A percentile compares a stretch with the other conserved stretches of the same genome.
These are phyloP conservation scores for Zoanthus sociatus DNA, from an alignment of 92 coral and sea anemone species.

Conservation along the genomic window DNA sequence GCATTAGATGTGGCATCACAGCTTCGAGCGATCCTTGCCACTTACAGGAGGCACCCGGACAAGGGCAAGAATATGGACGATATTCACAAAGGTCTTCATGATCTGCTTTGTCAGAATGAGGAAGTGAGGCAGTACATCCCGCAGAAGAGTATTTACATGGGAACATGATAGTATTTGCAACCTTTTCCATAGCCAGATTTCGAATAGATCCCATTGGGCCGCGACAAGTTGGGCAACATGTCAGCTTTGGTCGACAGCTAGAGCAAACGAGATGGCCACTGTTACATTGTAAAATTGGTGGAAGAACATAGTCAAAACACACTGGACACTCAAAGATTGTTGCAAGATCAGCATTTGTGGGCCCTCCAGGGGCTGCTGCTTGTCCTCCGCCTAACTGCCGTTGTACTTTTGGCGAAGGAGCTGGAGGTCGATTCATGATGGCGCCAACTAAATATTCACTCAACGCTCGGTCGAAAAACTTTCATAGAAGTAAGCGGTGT, in stretches of 20 bases:
- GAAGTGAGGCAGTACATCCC: slow-evolving; percentile 91
- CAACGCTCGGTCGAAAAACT: not conserved
- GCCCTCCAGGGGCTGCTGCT: slow-evolving; percentile 75
- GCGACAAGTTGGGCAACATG: slow-evolving; percentile 99
- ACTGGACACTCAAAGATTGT: slow-evolving; percentile 99
- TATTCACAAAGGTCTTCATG: slow-evolving; percentile 99
- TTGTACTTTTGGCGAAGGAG: slow-evolving; percentile 48
- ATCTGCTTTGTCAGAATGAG: slow-evolving; percentile 96
- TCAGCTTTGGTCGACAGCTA: slow-evolving; percentile 97
- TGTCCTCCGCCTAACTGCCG: slow-evolving; percentile 40
- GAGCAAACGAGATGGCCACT: slow-evolving; percentile 99
- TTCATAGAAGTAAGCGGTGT: slow-evolving; percentile 3
- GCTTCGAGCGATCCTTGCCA: slow-evolving; percentile 99
- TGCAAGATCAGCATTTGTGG: slow-evolving; percentile 95
- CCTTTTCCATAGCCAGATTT: slow-evolving; percentile 99
- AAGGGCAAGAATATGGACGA: slow-evolving; percentile 98
- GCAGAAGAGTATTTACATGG: slow-evolving; percentile 96
- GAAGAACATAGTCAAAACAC: slow-evolving; percentile 97
- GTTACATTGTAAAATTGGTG: slow-evolving; percentile 96
- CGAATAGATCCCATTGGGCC: slow-evolving; percentile 99
- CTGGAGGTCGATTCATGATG: slow-evolving; percentile 46
- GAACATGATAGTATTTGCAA: slow-evolving; percentile 96
- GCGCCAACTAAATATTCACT: slow-evolving; percentile 2
- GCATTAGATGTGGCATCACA: slow-evolving; percentile 99
- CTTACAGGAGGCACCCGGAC: slow-evolving; percentile 99